Evolutionary conservation across 2,888 invertebrate species (phyloP).

Genomic region (Scaptomyza polygonia): DNA sequence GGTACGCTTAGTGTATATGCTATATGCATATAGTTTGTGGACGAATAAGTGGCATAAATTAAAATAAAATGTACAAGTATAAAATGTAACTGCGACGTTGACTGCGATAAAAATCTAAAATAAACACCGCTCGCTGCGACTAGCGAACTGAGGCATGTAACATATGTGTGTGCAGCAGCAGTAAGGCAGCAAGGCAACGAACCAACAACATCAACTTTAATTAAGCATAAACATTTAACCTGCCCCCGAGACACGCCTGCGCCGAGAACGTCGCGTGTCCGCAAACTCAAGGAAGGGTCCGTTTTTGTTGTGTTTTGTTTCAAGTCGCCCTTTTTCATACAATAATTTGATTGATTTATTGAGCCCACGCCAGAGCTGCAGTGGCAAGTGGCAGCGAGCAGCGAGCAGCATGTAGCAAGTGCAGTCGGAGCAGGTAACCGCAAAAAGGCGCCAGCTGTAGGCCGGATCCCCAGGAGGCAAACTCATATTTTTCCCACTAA

Average conservation of each 20-base stretch:
- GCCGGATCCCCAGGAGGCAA: constrained; percentile 7
- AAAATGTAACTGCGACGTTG: constrained; percentile 72
- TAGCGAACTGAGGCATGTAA: constrained; percentile 61
- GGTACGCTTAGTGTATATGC: constrained; percentile 56
- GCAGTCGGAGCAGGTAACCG: constrained; percentile 40
- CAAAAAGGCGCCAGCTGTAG: constrained; percentile 34
- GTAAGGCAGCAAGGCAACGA: constrained; percentile 23
- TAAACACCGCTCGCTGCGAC: constrained; percentile 62
- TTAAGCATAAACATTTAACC: constrained; percentile 79
- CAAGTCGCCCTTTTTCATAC: constrained; percentile 30
- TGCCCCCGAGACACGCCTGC: constrained; percentile 68
- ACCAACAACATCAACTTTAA: constrained; percentile 50
- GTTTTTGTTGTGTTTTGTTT: constrained; percentile 28
- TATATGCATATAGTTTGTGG: constrained; percentile 23
- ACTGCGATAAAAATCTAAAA: constrained; percentile 76
- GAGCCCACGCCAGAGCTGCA: constrained; percentile 36
- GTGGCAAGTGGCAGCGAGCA: constrained; percentile 21
- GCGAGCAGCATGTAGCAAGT: constrained; percentile 34
- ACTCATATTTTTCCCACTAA: constrained; percentile 51
- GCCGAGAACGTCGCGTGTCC: constrained; percentile 58
- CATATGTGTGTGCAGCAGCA: constrained; percentile 43
- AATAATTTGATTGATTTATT: constrained; percentile 76
- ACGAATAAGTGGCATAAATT: constrained; percentile 77
- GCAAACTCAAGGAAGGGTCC: constrained; percentile 44
- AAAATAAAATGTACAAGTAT: constrained; percentile 77